Base-by-base conservation (phyloP, 2,888 invertebrate species). In the Dolomedes plantarius region DNA sequence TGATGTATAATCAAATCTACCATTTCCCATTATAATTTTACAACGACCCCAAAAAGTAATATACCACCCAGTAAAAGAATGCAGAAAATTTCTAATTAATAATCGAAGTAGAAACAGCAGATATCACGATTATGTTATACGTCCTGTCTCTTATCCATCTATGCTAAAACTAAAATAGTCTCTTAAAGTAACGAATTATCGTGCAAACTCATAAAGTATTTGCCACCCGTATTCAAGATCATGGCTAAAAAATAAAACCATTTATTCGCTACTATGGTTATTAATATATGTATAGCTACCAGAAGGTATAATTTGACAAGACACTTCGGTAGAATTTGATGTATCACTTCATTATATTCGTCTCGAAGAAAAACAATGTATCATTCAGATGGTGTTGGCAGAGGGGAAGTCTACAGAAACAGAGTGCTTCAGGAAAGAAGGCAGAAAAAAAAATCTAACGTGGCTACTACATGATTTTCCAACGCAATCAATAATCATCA, bases 341-440 rank as follows among this genome's bases (percentile, higher is more conserved):
- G 64, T 32, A 78, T 78, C 19, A 27, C 64, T 29, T 64, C 71
- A 39, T 71, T 71, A 64, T 71, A 64, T 19, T 62, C n/a, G 31
- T 39, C 28, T 64, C 7, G 56, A 19, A 5, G 31, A 64, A 23
- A 29, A 19, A 78, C 32, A 56, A 56, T 50, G 36, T 64, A 71
- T 41, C 71, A 78, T 41, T 62, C 16, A 11, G 46, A 6, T 46
- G 16, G 2, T 46, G 16, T n/a, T 9, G 46, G 46, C 2, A 11
- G 6, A 11, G 46, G 2, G 46, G 16, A 46, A 46, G 16, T 16
- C 16, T 16, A 5, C 46, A 16, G 16, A 16, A 46, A 16, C 2
- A 16, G 46, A 16, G 46, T 46, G 46, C 5, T 36, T 5, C 36
- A 36, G 6, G 7, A 36, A 36, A 36, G 36, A 36, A 36, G 9